Evolutionary conservation across 2,888 invertebrate genomes (phyloP).

Genomic region (Microctonus brassicae): DNA sequence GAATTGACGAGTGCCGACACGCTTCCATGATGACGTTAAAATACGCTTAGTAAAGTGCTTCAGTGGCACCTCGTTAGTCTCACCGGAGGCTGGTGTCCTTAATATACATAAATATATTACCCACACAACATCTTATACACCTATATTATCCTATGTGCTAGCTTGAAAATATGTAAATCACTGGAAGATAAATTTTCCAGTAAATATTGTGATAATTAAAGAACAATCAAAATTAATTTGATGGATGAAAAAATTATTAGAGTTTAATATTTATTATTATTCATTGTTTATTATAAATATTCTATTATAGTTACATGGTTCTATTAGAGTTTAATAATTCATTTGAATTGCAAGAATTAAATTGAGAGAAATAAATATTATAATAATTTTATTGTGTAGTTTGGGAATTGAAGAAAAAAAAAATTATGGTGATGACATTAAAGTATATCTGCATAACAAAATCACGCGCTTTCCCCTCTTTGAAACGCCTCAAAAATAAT

Average conservation of each 20-base stretch:
- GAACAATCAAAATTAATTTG: neutral
- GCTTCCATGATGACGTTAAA: slow-evolving; percentile 34
- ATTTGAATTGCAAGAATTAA: no score
- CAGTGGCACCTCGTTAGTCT: slow-evolving; percentile 53
- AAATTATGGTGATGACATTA: neutral
- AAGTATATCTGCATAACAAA: slow-evolving; percentile 8
- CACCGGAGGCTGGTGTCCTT: slow-evolving; percentile 38
- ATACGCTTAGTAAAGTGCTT: slow-evolving; percentile 22
- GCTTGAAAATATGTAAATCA: slow-evolving; percentile 40
- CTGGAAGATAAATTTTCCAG: neutral
- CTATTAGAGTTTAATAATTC: no score
- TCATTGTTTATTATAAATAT: no score
- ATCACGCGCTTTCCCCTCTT: slow-evolving; percentile 9
- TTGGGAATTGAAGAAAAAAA: neutral
- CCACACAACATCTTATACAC: slow-evolving; percentile 39
- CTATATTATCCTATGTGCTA: slow-evolving; percentile 49
- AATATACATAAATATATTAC: no score
- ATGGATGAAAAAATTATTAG: neutral
- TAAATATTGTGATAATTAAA: neutral
- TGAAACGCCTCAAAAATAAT: slow-evolving; percentile 25
- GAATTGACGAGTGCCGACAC: slow-evolving; percentile 19
- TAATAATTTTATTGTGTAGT: neutral
- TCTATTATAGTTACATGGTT: no score
- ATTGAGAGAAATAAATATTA: neutral
- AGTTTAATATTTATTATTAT: no score